Evolutionary conservation across 1,140 invertebrate species (phyloP).

Genomic region (Archegozetes longisetosus): DNA sequence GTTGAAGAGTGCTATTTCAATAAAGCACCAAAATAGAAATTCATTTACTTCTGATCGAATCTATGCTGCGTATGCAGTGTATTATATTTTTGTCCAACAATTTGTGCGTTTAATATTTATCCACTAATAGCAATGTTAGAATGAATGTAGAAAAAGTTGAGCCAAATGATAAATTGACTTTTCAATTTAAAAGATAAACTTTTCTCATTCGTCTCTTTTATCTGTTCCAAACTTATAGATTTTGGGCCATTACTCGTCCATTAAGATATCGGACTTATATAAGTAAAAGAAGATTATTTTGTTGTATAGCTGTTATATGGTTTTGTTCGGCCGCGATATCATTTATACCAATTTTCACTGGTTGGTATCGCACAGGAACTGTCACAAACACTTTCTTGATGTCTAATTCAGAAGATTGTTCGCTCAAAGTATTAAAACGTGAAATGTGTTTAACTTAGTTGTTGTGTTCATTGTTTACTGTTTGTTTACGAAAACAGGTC

Average conservation of each 20-base stretch:
- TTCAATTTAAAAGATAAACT: no score
- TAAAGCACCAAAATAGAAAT: no score
- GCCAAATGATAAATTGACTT: no score
- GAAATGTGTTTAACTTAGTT: background rate
- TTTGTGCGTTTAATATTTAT: no score
- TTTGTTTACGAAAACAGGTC: conserved; percentile 37
- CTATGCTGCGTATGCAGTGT: no score
- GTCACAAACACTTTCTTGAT: conserved; percentile 34
- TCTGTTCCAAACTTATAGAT: no score
- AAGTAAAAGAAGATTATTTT: conserved; percentile 61
- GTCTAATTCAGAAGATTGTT: conserved; percentile 15
- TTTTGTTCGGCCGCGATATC: conserved; percentile 71
- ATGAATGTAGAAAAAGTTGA: no score
- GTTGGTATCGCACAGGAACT: conserved; percentile 47
- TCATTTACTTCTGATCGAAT: no score
- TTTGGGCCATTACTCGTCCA: conserved; percentile 73
- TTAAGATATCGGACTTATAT: conserved; percentile 73
- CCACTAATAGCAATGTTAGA: no score
- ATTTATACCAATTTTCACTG: conserved; percentile 67
- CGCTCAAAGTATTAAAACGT: conserved; percentile 10
- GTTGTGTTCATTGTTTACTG: background rate
- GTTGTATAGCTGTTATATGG: conserved; percentile 76
- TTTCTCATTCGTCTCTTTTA: no score
- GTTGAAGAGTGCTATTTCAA: no score
- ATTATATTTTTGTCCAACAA: no score